Evolutionary conservation across 2,797 vertebrate species (phyloP).

Genomic region (Sebastes nivosus): DNA sequence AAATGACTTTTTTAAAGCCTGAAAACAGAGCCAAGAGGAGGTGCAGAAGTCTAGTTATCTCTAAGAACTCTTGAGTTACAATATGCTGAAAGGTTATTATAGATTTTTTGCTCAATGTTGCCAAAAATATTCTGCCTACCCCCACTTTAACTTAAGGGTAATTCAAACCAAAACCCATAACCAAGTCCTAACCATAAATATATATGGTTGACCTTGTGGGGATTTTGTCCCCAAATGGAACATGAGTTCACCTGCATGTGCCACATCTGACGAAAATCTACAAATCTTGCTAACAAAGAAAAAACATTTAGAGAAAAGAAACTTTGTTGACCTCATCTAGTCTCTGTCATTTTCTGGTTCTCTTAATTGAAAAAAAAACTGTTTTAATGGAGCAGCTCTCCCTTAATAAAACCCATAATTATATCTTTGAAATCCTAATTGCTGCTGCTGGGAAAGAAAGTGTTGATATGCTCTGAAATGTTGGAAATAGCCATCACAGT

Average conservation of each 20-base stretch:
- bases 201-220: background rate
- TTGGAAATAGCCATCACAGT: background rate
- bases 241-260: slow-evolving; percentile 11
- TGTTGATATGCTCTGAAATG: background rate
- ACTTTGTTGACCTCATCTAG: slow-evolving; percentile 21
- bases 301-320: background rate
- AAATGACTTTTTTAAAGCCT: no score
- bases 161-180: background rate
- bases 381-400: slow-evolving; percentile 25
- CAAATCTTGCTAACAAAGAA: slow-evolving; percentile 11
- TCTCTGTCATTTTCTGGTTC: background rate
- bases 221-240: background rate
- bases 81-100: no score
- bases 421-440: slow-evolving; percentile 18
- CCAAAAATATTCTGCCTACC: background rate
- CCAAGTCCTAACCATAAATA: background rate
- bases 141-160: background rate
- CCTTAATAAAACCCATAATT: slow-evolving; percentile 1
- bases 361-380: background rate
- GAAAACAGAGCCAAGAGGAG: no score
- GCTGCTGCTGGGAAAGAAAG: background rate
- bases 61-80: fast-evolving
- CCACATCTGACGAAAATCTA: background rate
- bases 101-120: no score
- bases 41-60: no score